Evolutionary conservation across 2,113 vertebrate genomes (phyloP), one percentile per base, ranked within the genome.

Genomic region (Brachyistius frenatus): DNA sequence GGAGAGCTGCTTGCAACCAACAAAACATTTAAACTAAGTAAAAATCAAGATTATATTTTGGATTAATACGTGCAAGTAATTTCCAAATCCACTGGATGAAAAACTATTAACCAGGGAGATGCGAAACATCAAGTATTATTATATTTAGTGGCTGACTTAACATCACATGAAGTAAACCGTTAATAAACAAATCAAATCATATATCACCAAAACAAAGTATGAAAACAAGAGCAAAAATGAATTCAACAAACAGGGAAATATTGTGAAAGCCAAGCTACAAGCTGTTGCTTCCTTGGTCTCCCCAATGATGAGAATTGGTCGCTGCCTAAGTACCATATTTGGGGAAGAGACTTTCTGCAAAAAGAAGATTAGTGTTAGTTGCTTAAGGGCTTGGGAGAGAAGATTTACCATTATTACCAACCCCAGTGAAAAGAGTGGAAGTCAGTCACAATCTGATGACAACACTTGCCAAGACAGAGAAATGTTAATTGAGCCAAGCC

Each of bases 281-380:
- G 66, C 81, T 80, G 81, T 73, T 79, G 57, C 50, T 41, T 77
- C 76, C 82, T 60, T 56, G 53, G 74, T 63, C 37, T 88, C 58
- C 76, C 83, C 54, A 73, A 36, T 64, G 72, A 89, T 76, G 79
- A 81, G 83, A 86, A 87, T 91, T 81, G 83, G 85, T 66, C 16
- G 13, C 66, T 72, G 80, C 84, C 78, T 89, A 89, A 92, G 84
- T 71, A 90, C 86, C 94, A 94, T 94, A 94, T 94, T 72, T 84
- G 83, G 81, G 77, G 84, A 93, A 94, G 94, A 91, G 93, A 94
- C 92, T 92, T 92, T 90, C 92, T 93, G 94, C 76, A 90, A 94
- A 94, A 96, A 96, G 95, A 93, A 94, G 95, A 95, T 96, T 95
- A 96, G 86, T 91, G 79, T 81, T 85, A 88, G 88, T 93, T 94